Evolutionary conservation across 2,797 vertebrate genomes (phyloP).

Genomic region (Myiothlypis coronata): DNA sequence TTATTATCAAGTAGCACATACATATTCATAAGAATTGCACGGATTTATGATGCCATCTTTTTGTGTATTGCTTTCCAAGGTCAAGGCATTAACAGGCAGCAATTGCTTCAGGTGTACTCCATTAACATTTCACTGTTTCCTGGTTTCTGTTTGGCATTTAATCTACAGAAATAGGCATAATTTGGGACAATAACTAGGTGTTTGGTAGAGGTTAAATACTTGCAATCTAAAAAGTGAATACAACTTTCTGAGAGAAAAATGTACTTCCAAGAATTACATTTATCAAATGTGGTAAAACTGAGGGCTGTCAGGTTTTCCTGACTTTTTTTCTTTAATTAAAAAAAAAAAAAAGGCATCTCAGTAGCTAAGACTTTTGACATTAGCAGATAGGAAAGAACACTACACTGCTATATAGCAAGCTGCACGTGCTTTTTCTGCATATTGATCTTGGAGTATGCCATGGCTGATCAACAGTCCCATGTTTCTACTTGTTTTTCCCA

Average conservation of each 20-base stretch:
- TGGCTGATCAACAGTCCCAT: background rate
- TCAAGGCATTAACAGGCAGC: slow-evolving; percentile 81
- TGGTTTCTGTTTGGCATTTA: slow-evolving; percentile 71
- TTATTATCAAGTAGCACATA: slow-evolving; percentile 84
- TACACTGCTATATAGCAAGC: background rate
- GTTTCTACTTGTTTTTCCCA: background rate
- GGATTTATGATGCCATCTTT: slow-evolving; percentile 84
- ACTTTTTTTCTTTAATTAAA: background rate
- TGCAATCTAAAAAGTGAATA: background rate
- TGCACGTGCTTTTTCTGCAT: background rate
- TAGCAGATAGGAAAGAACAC: background rate
- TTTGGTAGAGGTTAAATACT: slow-evolving; percentile 29
- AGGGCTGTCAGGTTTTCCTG: background rate
- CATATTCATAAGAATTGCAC: slow-evolving; percentile 85
- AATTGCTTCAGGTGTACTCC: slow-evolving; percentile 80
- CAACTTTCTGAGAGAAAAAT: slow-evolving; percentile 8
- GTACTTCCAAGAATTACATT: background rate
- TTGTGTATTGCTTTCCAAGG: slow-evolving; percentile 83
- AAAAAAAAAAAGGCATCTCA: background rate
- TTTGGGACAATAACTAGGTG: slow-evolving; percentile 57
- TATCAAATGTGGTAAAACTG: background rate
- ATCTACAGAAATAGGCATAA: slow-evolving; percentile 61
- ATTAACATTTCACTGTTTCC: slow-evolving; percentile 76
- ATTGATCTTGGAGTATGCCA: background rate
- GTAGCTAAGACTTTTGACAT: background rate